phyloP scores from a whole-genome alignment of 2,888 invertebrate species.

The Cerceris ruficornis region DNA sequence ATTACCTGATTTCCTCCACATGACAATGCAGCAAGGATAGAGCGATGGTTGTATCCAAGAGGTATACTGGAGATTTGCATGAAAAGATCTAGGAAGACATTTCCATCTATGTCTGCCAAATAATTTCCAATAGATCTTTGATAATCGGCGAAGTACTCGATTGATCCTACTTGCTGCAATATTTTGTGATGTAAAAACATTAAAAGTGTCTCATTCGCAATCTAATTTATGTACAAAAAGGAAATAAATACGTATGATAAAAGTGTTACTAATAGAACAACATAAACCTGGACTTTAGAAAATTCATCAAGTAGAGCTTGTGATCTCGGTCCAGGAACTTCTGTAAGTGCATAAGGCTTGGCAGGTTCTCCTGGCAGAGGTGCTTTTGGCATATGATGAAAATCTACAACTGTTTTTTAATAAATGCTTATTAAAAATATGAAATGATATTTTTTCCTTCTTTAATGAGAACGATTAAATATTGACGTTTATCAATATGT shows the following conservation, averaged over 20 bases:
- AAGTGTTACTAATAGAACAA: not conserved
- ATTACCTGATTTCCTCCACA: slow-evolving; percentile 48
- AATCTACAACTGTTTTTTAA: slow-evolving; percentile 13
- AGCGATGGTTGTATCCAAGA: slow-evolving; percentile 45
- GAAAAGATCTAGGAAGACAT: slow-evolving; percentile 49
- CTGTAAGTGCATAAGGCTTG: slow-evolving; percentile 60
- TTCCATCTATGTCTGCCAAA: slow-evolving; percentile 47
- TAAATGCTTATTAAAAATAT: not conserved
- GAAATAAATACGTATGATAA: not conserved
- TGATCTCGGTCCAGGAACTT: slow-evolving; percentile 69
- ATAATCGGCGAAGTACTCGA: slow-evolving; percentile 50
- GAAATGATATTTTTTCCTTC: not conserved
- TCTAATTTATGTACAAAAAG: not conserved
- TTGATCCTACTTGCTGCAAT: slow-evolving; percentile 46
- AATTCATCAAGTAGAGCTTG: slow-evolving; percentile 64
- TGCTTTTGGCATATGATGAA: slow-evolving; percentile 46
- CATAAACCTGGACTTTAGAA: slow-evolving; percentile 64
- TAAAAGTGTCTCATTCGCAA: no score
- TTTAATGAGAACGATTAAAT: no score
- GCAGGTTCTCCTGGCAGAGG: slow-evolving; percentile 61
- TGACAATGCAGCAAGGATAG: slow-evolving; percentile 33
- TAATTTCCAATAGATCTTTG: slow-evolving; percentile 52
- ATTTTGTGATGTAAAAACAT: not conserved
- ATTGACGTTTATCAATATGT: not conserved
- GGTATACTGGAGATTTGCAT: slow-evolving; percentile 43